Base-by-base conservation (phyloP, 2,888 invertebrate species). In the Harpalus rufipes region DNA sequence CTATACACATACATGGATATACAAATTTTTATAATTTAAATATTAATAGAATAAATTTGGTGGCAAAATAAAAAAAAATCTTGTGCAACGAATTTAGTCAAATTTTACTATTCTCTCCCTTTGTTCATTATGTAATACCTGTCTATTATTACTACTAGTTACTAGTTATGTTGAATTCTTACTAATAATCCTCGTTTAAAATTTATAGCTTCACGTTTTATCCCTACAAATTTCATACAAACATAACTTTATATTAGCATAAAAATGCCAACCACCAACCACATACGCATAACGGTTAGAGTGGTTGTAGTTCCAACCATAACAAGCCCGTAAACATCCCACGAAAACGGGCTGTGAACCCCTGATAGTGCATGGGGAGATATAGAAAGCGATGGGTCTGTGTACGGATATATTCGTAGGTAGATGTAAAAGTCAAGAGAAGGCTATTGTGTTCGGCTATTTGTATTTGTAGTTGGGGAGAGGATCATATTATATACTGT, bases 241-340 rank as follows among this genome's bases (percentile, higher is more conserved):
- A 51, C 44, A 51, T 51, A 12, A 12, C 32, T 51, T 12, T 8
- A 51, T 12, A 51, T 51, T 51, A 51, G 44, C 44, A 51, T 51
- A 51, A 51, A 51, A 51, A 51, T 51, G 10, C 8, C 44, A 51
- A 51, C 44, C 44, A 51, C 10, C 44, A 51, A 51, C 10, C 44
- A 51, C 12, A 10, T 51, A 12, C 12, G 44, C 12, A 51, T 51
- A 12, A 51, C 44, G 44, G 44, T 51, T 51, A 12, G 44, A 51
- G 44, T 51, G 44, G 32, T 32, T 32, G 8, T 51, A 51, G 44
- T 51, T 51, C 12, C 12, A 51, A 12, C 12, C 44, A 51, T 51
- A 51, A 51, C 44, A 51, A 51, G 44, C 44, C 44, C 12, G 44
- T 51, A 51, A 51, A 51, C 44, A 51, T 51, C 44, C 44, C 44